These are phyloP conservation scores for Allolobophora icterica DNA, from an alignment of 2,888 invertebrate genomes.

Conservation along the genomic window DNA sequence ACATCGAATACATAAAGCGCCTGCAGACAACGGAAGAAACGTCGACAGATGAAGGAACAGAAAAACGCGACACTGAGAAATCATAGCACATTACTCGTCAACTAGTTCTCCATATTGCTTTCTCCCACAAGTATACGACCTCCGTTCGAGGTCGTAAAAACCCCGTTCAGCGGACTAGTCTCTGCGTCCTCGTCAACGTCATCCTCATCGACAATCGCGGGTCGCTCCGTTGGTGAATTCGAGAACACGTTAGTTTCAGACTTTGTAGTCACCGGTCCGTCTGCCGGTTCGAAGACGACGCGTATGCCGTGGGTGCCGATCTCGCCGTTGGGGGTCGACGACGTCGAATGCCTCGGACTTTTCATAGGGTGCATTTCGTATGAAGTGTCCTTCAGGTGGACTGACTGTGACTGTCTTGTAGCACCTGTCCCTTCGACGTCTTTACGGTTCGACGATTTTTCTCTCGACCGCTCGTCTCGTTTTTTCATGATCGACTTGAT, in stretches of 20 bases:
- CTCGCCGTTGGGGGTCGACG: not conserved
- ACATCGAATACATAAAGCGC: not conserved
- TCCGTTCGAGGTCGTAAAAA: not conserved
- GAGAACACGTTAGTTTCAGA: not conserved
- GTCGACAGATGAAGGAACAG: not conserved
- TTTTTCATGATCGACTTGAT: conserved; percentile 35
- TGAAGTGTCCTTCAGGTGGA: not conserved
- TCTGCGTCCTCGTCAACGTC: not conserved
- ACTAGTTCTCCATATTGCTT: conserved; percentile 8
- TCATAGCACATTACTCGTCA: not conserved
- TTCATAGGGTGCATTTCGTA: not conserved
- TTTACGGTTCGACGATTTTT: not conserved
- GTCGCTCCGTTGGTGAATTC: not conserved
- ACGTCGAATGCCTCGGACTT: conserved; percentile 19
- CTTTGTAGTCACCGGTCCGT: not conserved
- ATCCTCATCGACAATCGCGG: not conserved
- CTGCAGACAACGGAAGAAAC: not conserved
- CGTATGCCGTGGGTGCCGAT: not conserved
- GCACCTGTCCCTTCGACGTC: not conserved
- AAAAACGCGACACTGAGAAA: not conserved
- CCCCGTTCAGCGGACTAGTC: not conserved
- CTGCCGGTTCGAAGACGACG: not conserved
- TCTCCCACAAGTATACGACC: not conserved
- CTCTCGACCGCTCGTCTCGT: not conserved
- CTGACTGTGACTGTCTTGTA: not conserved